Percentiles rank a stretch among this genome's conserved stretches.
Conservation (phyloP, 1,140 invertebrate species). For the Drusus annulatus region DNA sequence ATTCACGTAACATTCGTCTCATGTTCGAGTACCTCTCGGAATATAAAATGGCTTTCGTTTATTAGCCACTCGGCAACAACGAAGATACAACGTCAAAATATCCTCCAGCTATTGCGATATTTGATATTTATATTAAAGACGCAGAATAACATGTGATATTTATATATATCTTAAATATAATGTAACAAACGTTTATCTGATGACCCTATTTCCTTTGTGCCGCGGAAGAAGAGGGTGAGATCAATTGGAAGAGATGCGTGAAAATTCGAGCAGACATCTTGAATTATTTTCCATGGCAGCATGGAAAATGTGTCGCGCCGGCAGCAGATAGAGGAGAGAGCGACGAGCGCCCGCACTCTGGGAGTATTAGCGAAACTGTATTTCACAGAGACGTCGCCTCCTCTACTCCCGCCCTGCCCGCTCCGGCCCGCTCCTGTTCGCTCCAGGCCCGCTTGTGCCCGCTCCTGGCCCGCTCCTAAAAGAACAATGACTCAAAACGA, state of each 20-base stretch:
- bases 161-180: not conserved
- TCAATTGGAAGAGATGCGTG: conserved; percentile 42
- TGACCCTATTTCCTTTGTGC: conserved; percentile 13
- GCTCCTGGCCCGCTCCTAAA: not conserved
- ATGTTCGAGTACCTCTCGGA: too few species aligned
- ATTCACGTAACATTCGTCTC: too few species aligned
- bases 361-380: conserved; percentile 5
- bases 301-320: conserved; percentile 9
- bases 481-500: conserved; percentile 20
- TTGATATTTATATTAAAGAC: conserved; percentile 13
- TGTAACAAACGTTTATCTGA: conserved; percentile 12
- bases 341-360: conserved; percentile 4
- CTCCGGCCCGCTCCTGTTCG: not conserved
- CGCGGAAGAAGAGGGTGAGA: not conserved
- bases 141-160: not conserved
- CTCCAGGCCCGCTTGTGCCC: too few species aligned
- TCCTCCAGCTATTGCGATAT: not conserved
- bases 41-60: too few species aligned
- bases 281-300: conserved; percentile 33
- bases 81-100: not conserved
- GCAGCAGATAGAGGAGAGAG: not conserved
- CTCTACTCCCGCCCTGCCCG: too few species aligned
- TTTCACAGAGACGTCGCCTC: not conserved
- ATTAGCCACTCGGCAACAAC: too few species aligned
- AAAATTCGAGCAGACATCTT: conserved; percentile 43